These are phyloP conservation scores for Philhelius pedissequus DNA, from an alignment of 2,888 invertebrate genomes.

Conservation along the genomic window DNA sequence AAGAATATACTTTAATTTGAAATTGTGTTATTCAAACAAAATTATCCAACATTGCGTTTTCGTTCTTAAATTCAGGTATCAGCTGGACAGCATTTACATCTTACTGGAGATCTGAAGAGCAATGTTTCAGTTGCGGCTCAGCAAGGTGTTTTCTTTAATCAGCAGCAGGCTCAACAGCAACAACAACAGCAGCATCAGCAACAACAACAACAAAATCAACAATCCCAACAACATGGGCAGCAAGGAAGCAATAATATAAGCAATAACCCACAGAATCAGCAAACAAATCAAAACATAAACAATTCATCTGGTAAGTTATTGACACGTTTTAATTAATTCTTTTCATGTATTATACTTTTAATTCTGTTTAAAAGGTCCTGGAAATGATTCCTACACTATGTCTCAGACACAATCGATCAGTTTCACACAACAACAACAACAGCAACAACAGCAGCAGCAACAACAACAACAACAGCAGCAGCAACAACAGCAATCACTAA, in stretches of 20 bases:
- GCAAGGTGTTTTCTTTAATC: conserved; percentile 88
- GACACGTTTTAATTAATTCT: background rate
- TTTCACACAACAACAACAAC: conserved; percentile 86
- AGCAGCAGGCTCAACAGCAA: conserved; percentile 75
- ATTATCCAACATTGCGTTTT: background rate
- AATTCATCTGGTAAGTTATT: conserved; percentile 75
- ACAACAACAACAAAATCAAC: conserved; percentile 73
- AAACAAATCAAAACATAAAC: conserved; percentile 77
- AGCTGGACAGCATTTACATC: conserved; percentile 91
- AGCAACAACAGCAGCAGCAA: conserved; percentile 78
- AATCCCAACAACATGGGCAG: conserved; percentile 70
- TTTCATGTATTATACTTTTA: background rate
- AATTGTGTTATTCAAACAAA: background rate
- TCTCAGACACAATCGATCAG: conserved; percentile 92
- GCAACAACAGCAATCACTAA: conserved; percentile 72
- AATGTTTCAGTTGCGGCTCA: conserved; percentile 91
- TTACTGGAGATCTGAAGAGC: conserved; percentile 85
- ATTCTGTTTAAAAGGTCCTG: conserved; percentile 72
- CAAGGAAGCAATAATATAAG: conserved; percentile 77
- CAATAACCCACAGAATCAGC: conserved; percentile 71
- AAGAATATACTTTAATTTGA: too few species aligned
- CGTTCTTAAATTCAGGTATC: conserved; percentile 83
- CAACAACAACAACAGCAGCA: conserved; percentile 76
- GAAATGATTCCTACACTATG: conserved; percentile 83
- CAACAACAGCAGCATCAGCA: conserved; percentile 76